Evolutionary conservation across 64 coral and sea anemone genomes (phyloP), one percentile per base, ranked within the genome.

Genomic region (Pachyseris speciosa): DNA sequence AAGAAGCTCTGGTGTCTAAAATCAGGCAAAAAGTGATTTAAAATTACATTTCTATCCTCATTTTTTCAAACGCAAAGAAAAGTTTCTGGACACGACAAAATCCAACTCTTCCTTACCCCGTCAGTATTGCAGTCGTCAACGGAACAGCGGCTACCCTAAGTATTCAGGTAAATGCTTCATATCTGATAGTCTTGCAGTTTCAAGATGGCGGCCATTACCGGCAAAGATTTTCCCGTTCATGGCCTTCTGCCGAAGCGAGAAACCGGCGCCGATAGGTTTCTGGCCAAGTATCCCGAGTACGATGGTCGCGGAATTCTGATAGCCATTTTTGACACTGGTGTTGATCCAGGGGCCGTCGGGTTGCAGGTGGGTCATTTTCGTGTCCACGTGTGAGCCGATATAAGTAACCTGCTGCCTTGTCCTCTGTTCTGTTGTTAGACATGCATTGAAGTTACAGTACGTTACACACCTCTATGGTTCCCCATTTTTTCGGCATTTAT

Each of bases 271-370:
- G 97, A 99, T 74, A 43, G 97, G 28, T 99, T 95, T 90, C 48
- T 99, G 16, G 49, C 90, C 22, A 99, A 95, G 47, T 93, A 99
- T 74, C 97, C 97, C 11, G 81, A 95, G 20, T 93, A 93, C 49
- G 94, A 99, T 91, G 97, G 97, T 43, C 90, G 94, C 4, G 96
- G 80, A 75, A 91, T 93, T 36, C 69, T 99, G 8, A 95, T 99
- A 22, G 97, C 97, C 28, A 93, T 99, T 68, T 93, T 99, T 57
- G 97, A 99, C 43, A 99, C 94, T 1, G 97, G 94, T 69, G 94
- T 99, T 76, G 97, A 99, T 72, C 97, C 97, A 28, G 97, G 90
- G n/a, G 97, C 97, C 0, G 36, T 68, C 24, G 97, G 97, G 9
- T 60, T 99, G 9, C 94, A 99, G 93, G 97, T 99, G 44, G 31